phyloP scores from a whole-genome alignment of 2,888 invertebrate genomes.

The Heliconius cydno region DNA sequence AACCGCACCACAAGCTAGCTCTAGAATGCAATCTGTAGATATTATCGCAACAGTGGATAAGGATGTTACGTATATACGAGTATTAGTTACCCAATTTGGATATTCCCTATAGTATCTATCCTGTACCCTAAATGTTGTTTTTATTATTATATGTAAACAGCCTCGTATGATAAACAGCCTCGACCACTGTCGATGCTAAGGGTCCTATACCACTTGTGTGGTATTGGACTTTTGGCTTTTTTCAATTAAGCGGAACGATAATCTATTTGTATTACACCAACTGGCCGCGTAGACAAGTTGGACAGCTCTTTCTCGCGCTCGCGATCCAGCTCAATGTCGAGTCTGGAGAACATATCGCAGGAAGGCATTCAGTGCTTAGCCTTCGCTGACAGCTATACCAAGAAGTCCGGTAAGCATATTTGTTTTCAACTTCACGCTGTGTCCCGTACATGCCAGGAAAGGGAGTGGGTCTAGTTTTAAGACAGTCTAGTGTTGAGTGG shows the following conservation, averaged over 20 bases:
- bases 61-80: conserved; percentile 22
- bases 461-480: no score
- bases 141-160: neutral
- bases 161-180: conserved; percentile 36
- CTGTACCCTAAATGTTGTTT: neutral
- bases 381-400: conserved; percentile 97
- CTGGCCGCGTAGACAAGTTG: conserved; percentile 95
- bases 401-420: conserved; percentile 92
- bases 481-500: no score
- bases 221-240: conserved; percentile 47
- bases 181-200: conserved; percentile 47
- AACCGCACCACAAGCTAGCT: conserved; percentile 68
- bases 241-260: conserved; percentile 57
- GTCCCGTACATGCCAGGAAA: no score
- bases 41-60: conserved; percentile 27
- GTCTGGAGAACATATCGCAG: conserved; percentile 97
- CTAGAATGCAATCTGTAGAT: conserved; percentile 68
- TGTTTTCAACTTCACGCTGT: neutral
- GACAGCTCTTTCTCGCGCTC: conserved; percentile 98
- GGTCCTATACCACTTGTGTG: conserved; percentile 48
- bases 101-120: neutral
- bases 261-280: conserved; percentile 68
- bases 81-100: neutral
- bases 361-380: conserved; percentile 98
- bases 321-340: conserved; percentile 98